These are phyloP conservation scores for Venustoraphidia nigricollis DNA, from an alignment of 2,888 invertebrate species.

Conservation along the genomic window DNA sequence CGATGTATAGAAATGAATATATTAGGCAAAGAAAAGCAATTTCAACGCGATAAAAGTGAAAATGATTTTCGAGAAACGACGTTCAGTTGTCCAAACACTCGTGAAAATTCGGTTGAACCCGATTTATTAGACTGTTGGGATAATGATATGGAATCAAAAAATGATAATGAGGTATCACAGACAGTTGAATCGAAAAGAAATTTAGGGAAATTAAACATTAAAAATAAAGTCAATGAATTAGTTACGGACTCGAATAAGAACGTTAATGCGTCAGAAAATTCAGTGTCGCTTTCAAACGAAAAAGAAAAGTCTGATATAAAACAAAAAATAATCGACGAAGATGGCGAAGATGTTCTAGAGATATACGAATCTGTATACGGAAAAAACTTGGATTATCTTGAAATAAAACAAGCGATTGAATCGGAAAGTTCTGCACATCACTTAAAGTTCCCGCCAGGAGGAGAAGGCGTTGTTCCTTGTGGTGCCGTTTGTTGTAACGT, in stretches of 20 bases:
- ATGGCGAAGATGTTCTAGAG: constrained; percentile 19
- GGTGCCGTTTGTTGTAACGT: constrained; percentile 27
- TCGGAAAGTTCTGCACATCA: constrained; percentile 7
- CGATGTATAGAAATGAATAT: no score
- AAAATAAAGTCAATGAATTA: constrained; percentile 5
- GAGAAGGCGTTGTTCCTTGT: constrained; percentile 23
- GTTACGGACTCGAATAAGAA: constrained; percentile 2
- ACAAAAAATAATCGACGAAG: constrained; percentile 8
- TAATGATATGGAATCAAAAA: constrained; percentile 10
- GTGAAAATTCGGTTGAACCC: constrained; percentile 21
- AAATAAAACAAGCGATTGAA: constrained; percentile 20
- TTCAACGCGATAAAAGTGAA: no score
- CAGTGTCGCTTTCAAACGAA: background rate
- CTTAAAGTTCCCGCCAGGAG: constrained; percentile 3
- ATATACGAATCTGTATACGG: constrained; percentile 28
- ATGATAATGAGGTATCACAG: background rate
- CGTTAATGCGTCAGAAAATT: constrained; percentile 1
- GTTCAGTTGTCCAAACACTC: no score
- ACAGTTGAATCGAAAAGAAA: background rate
- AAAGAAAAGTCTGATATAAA: constrained; percentile 5
- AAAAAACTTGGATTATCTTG: constrained; percentile 23
- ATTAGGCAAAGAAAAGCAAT: no score
- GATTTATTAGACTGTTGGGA: constrained; percentile 35
- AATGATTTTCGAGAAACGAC: no score
- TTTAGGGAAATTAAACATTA: background rate